Conservation (phyloP, 2,888 invertebrate species). For the Phengaris arion region DNA sequence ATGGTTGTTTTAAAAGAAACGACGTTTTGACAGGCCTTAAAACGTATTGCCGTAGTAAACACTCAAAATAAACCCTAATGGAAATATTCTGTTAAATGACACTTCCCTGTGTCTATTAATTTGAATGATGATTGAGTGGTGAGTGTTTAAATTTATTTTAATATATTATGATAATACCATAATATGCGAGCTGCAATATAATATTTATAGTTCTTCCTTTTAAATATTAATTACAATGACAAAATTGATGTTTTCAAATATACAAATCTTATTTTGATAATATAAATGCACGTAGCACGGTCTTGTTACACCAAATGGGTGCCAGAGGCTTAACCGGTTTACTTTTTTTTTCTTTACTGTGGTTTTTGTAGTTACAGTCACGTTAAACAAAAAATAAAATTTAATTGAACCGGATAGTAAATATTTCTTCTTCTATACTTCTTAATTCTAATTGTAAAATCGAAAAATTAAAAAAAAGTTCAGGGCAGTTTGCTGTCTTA, state of each 20-base stretch:
- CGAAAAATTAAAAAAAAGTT: too few relatives aligned
- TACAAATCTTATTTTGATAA: background rate
- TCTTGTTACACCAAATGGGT: background rate
- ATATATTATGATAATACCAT: background rate
- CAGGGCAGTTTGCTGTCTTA: too few relatives aligned
- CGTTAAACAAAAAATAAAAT: background rate
- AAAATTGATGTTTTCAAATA: background rate
- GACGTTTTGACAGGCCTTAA: constrained; percentile 12
- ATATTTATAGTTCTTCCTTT: background rate
- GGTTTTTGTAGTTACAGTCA: background rate
- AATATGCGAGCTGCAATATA: background rate
- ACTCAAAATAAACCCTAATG: background rate
- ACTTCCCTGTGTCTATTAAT: background rate
- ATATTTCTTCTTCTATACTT: too few relatives aligned
- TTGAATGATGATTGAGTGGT: background rate
- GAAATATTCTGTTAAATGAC: constrained; percentile 7
- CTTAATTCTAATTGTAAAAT: too few relatives aligned
- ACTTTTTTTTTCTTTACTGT: background rate
- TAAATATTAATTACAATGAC: background rate
- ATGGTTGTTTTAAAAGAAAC: constrained; percentile 11
- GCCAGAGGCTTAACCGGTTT: background rate
- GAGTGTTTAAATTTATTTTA: background rate
- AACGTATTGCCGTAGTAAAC: background rate
- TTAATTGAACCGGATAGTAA: too few relatives aligned
- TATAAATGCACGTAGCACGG: too few relatives aligned